Percentiles rank a stretch among this genome's conserved stretches.
phyloP scores from a whole-genome alignment of 2,797 vertebrate species.

The Brachymystax lenok region DNA sequence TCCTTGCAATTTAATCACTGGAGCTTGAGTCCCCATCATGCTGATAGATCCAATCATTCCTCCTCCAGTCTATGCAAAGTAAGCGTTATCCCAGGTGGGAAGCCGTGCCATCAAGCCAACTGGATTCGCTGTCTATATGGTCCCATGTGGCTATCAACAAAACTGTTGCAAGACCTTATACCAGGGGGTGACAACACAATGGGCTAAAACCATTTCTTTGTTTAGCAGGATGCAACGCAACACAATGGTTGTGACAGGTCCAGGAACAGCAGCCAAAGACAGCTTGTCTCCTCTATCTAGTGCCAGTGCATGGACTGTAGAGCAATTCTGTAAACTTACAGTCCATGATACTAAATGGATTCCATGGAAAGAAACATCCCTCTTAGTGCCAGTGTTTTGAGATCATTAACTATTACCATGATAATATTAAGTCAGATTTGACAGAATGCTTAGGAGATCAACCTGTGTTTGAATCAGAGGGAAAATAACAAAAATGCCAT shows the following conservation, averaged over 20 bases:
- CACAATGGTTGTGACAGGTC: constrained; percentile 59
- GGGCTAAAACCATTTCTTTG: constrained; percentile 65
- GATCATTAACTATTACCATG: constrained; percentile 5
- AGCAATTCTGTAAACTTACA: constrained; percentile 37
- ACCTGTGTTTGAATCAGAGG: background rate
- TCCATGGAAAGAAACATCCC: constrained; percentile 16
- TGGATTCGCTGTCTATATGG: constrained; percentile 63
- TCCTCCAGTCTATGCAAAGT: constrained; percentile 62
- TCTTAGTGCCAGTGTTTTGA: constrained; percentile 1
- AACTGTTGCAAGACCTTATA: constrained; percentile 44
- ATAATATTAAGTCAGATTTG: background rate
- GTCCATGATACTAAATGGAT: constrained; percentile 28
- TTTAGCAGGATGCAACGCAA: constrained; percentile 32
- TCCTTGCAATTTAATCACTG: constrained; percentile 51
- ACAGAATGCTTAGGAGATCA: background rate
- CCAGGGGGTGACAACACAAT: constrained; percentile 50
- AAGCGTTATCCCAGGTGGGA: constrained; percentile 62
- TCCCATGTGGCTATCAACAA: constrained; percentile 53
- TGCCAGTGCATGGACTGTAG: constrained; percentile 16
- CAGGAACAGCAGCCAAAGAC: constrained; percentile 54
- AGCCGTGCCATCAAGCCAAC: constrained; percentile 61
- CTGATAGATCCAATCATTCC: constrained; percentile 69
- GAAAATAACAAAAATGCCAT: background rate
- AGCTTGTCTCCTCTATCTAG: constrained; percentile 45
- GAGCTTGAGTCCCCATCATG: constrained; percentile 49